These are phyloP conservation scores for Aegotheles bennettii DNA, from an alignment of 2,113 vertebrate genomes.

Conservation along the genomic window DNA sequence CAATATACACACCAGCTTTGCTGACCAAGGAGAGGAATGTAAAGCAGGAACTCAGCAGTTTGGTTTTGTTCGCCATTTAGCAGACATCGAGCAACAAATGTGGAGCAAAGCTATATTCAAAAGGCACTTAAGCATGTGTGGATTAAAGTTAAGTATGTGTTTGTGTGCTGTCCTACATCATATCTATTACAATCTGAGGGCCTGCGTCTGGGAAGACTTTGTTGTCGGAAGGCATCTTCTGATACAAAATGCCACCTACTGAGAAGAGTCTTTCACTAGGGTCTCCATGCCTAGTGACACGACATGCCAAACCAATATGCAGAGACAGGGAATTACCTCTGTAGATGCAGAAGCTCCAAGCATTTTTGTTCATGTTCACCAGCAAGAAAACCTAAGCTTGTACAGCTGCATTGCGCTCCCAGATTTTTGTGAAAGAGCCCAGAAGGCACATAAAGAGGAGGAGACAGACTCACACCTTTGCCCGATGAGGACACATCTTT, in stretches of 20 bases:
- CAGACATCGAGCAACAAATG: not conserved
- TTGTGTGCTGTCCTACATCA: not conserved
- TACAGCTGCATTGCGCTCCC: not conserved
- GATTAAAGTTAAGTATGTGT: slow-evolving; percentile 37
- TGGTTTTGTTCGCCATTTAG: not conserved
- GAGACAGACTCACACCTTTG: not conserved
- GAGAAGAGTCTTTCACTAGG: not conserved
- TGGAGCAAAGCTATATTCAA: not conserved
- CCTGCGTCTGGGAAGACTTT: not conserved
- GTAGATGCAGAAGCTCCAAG: not conserved
- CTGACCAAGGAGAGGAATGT: not conserved
- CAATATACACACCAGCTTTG: not conserved
- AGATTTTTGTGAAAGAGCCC: not conserved
- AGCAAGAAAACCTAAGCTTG: not conserved
- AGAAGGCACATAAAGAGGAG: not conserved
- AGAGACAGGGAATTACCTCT: not conserved
- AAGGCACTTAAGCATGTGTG: not conserved
- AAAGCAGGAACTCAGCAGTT: not conserved
- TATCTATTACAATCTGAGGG: not conserved
- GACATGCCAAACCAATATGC: not conserved
- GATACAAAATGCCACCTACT: not conserved
- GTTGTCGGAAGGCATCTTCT: not conserved
- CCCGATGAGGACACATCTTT: not conserved
- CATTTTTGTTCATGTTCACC: not conserved
- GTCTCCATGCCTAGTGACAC: not conserved